Conservation (phyloP, 2,113 vertebrate genomes). For the Pterophyllum scalare region DNA sequence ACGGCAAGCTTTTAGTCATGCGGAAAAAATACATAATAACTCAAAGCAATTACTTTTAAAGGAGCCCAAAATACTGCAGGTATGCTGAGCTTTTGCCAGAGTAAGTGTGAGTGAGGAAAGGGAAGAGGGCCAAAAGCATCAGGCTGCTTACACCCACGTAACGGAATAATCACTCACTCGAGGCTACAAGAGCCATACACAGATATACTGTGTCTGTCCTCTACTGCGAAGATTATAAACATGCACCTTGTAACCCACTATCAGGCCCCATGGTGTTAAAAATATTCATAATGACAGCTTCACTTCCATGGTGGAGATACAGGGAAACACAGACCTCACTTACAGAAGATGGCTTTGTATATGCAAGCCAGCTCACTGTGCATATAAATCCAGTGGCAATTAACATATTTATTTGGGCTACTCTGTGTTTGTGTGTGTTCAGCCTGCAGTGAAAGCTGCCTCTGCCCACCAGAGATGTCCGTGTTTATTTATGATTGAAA, state of each 20-base stretch:
- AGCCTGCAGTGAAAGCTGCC: neutral
- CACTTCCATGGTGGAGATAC: constrained; percentile 36
- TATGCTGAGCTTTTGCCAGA: constrained; percentile 30
- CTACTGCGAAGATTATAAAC: constrained; percentile 64
- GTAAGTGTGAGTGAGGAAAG: constrained; percentile 48
- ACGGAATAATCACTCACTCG: constrained; percentile 71
- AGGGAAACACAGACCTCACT: constrained; percentile 10
- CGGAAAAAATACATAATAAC: constrained; percentile 50
- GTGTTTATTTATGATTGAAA: no score
- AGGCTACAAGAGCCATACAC: constrained; percentile 34
- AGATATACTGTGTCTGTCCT: constrained; percentile 50
- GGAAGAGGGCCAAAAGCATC: constrained; percentile 55
- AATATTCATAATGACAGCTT: constrained; percentile 54
- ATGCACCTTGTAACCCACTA: constrained; percentile 35
- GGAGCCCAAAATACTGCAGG: constrained; percentile 56
- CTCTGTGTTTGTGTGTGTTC: constrained; percentile 12
- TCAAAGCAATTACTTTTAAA: constrained; percentile 42
- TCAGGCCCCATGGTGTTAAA: constrained; percentile 60
- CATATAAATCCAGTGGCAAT: neutral
- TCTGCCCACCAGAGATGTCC: no score
- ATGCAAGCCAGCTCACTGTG: constrained; percentile 1
- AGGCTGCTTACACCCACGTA: constrained; percentile 55
- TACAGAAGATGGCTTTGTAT: neutral
- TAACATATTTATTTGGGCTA: neutral
- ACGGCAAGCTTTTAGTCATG: constrained; percentile 8